phyloP scores from a whole-genome alignment of 2,888 invertebrate genomes.

The Spodoptera exigua region DNA sequence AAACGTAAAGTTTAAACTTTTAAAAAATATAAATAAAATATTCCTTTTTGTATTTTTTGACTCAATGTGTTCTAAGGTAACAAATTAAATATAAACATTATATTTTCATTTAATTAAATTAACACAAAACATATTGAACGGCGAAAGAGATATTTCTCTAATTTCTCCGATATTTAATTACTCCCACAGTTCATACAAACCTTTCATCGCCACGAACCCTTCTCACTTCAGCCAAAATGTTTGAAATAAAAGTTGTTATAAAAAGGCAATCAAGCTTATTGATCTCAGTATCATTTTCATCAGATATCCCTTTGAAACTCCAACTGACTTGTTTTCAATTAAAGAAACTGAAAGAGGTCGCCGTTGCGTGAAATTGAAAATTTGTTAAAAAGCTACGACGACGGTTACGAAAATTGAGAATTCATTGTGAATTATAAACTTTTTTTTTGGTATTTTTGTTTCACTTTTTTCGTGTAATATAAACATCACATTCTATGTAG shows the following conservation, averaged over 20 bases:
- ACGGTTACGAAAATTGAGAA: conserved; percentile 7
- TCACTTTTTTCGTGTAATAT: too few species aligned
- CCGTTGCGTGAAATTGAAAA: conserved; percentile 43
- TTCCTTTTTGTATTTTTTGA: too few species aligned
- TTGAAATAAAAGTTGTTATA: conserved; percentile 13
- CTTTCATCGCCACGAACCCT: not conserved
- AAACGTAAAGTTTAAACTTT: too few species aligned
- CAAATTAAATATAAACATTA: too few species aligned
- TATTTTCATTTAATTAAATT: too few species aligned
- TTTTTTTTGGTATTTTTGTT: too few species aligned
- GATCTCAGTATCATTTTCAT: conserved; percentile 37
- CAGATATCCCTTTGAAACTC: conserved; percentile 35
- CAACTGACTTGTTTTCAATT: conserved; percentile 43
- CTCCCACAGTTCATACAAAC: not conserved
- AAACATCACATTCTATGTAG: too few species aligned
- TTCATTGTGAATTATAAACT: conserved; percentile 1
- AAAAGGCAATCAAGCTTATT: conserved; percentile 22
- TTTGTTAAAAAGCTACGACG: conserved; percentile 5
- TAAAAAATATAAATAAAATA: too few species aligned
- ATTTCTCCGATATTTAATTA: not conserved
- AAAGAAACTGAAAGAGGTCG: conserved; percentile 40
- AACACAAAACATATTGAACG: too few species aligned
- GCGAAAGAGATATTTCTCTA: not conserved
- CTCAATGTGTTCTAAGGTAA: too few species aligned
- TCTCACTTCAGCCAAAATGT: not conserved